Evolutionary conservation across 2,797 vertebrate species (phyloP), one percentile per base, ranked within the genome.

Genomic region (Intellagama lesueurii): DNA sequence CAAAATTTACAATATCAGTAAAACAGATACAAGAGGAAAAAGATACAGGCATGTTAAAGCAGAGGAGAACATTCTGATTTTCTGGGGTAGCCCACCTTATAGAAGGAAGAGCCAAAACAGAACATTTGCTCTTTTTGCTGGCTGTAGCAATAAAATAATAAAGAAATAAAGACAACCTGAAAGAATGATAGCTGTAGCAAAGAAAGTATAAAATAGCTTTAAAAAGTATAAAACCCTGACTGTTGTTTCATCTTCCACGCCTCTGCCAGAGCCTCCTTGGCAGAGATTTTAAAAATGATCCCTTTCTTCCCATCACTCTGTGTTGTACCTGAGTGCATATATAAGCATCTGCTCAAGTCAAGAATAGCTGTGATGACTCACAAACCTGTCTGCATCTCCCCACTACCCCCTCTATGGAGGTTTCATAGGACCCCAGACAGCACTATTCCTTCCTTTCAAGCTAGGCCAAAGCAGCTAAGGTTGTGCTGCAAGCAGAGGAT

Each of bases 281-380:
- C 30, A 24, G 56, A 75, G 87, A 47, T 76, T 73, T 52, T 44
- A 44, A 81, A 76, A 88, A 56, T 60, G 44, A 82, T 66, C 75
- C 16, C 40, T 19, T 26, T 35, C 69, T 40, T 56, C 35, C 32
- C 35, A 19, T 66, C 19, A 2, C 47, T 40, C 19, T 80, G 30
- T 89, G 82, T 89, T 85, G 68, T 72, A 85, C 82, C 66, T 85
- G 49, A 9, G 76, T 9, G 26, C 17, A 56, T 78, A 40, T 70
- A 24, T 12, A 79, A 78, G 77, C 77, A 89, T 88, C 88, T 89
- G 76, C 77, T 75, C 69, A 66, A 89, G 77, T 83, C 64, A 85
- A 85, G 83, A 85, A 81, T 72, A 77, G 72, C 87, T 52, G 60
- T 14, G 19, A 81, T 89, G 88, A 89, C 68, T 85, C 88, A 85